phyloP scores from a whole-genome alignment of 2,888 invertebrate genomes.

The Hydroisotoma schaefferi region DNA sequence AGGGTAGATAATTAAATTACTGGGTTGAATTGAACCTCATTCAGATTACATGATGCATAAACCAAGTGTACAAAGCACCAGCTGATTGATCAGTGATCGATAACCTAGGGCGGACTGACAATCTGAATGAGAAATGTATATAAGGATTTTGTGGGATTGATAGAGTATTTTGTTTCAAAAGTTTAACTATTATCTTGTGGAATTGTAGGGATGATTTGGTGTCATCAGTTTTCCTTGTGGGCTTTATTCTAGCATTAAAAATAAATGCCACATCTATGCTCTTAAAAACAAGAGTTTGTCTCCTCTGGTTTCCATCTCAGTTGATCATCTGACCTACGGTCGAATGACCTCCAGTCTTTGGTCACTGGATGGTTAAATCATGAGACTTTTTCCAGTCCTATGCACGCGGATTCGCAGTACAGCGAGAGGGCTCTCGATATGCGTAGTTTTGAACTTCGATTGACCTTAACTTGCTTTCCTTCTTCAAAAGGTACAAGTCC shows the following conservation, averaged over 20 bases:
- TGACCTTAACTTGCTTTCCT: too few relatives aligned
- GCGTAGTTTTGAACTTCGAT: too few relatives aligned
- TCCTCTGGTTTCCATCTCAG: slow-evolving; percentile 36
- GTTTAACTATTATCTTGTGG: too few relatives aligned
- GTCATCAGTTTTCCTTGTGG: slow-evolving; percentile 1
- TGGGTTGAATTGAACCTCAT: neutral
- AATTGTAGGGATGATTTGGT: neutral
- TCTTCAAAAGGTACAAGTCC: slow-evolving; percentile 83
- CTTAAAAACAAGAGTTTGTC: slow-evolving; percentile 22
- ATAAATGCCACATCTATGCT: slow-evolving; percentile 25
- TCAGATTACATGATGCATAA: slow-evolving; percentile 44
- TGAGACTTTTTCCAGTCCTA: slow-evolving; percentile 27
- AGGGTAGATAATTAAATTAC: neutral
- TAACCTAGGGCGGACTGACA: slow-evolving; percentile 48
- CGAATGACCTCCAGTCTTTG: neutral
- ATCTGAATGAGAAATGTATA: slow-evolving; percentile 15
- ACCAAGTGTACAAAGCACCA: slow-evolving; percentile 40
- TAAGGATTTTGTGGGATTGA: too few relatives aligned
- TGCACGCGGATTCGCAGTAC: too few relatives aligned
- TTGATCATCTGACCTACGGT: neutral
- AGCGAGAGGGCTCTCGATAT: neutral
- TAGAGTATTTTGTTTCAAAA: too few relatives aligned
- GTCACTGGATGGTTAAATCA: slow-evolving; percentile 16
- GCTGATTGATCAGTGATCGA: slow-evolving; percentile 46
- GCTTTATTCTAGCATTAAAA: neutral